These are phyloP conservation scores for Daphoenositta chrysoptera DNA, from an alignment of 2,113 vertebrate genomes.

Conservation along the genomic window DNA sequence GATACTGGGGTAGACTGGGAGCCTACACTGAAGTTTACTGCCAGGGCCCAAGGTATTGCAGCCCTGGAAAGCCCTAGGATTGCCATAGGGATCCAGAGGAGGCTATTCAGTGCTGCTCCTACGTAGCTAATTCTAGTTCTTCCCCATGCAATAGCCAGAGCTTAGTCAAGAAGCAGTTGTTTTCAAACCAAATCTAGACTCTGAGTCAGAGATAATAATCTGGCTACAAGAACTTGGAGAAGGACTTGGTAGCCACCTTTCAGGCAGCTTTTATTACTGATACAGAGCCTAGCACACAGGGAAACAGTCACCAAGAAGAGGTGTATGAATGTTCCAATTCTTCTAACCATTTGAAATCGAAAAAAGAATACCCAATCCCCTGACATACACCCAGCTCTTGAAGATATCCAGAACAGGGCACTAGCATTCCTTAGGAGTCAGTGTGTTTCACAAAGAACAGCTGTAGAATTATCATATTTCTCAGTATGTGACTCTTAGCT, in stretches of 20 bases:
- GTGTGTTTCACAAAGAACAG: neutral
- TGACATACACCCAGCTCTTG: neutral
- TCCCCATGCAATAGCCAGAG: neutral
- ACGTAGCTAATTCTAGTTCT: neutral
- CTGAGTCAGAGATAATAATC: neutral
- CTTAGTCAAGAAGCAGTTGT: neutral
- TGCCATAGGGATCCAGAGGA: neutral
- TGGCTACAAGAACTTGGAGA: neutral
- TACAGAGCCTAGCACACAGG: neutral
- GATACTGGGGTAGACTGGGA: constrained; percentile 22
- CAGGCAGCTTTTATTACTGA: neutral
- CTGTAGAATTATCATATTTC: neutral
- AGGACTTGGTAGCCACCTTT: neutral
- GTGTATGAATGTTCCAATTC: neutral
- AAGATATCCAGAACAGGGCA: neutral
- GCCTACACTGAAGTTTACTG: neutral
- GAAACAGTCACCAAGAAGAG: neutral
- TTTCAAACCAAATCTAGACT: neutral
- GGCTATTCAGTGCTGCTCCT: neutral
- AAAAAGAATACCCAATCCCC: neutral
- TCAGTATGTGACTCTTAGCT: neutral
- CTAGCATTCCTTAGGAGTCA: neutral
- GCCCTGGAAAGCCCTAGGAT: neutral
- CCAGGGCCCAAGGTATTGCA: neutral
- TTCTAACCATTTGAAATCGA: neutral